Conservation (phyloP, 1,140 invertebrate species). For the Phenacoccus solenopsis region DNA sequence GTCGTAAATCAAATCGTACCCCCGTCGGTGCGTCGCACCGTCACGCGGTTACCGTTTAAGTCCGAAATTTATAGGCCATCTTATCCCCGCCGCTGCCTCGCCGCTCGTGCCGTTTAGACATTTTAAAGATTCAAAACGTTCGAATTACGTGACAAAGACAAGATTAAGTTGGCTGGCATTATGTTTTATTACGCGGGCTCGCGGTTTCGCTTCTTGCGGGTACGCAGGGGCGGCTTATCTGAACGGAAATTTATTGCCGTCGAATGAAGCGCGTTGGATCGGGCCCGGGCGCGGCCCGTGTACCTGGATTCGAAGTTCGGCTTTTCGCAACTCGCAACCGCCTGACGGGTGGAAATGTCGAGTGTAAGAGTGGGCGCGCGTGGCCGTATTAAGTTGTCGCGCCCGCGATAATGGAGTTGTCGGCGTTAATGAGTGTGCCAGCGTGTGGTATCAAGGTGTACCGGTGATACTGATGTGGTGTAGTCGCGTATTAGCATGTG, state of each 20-base stretch:
- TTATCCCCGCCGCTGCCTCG: neutral
- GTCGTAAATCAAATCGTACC: neutral
- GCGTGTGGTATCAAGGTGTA: too few species aligned
- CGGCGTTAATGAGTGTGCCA: too few species aligned
- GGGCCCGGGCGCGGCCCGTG: too few species aligned
- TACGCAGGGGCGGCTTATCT: neutral
- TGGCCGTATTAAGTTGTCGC: too few species aligned
- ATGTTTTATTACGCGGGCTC: neutral
- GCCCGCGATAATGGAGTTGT: too few species aligned
- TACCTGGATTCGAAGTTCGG: too few species aligned
- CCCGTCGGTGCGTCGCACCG: neutral
- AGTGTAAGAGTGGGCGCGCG: too few species aligned
- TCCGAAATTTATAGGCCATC: neutral
- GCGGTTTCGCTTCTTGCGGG: neutral
- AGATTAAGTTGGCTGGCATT: neutral
- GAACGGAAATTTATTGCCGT: neutral
- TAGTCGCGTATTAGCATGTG: too few species aligned
- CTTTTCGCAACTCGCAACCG: too few species aligned
- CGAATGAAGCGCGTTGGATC: neutral
- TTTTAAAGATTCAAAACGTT: neutral
- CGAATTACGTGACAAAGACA: constrained; percentile 1
- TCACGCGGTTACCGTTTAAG: neutral
- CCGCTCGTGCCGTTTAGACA: neutral
- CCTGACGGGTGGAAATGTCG: too few species aligned
- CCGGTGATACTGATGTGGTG: too few species aligned